phyloP scores from a whole-genome alignment of 2,888 invertebrate species.

The Clusia tigrina region DNA sequence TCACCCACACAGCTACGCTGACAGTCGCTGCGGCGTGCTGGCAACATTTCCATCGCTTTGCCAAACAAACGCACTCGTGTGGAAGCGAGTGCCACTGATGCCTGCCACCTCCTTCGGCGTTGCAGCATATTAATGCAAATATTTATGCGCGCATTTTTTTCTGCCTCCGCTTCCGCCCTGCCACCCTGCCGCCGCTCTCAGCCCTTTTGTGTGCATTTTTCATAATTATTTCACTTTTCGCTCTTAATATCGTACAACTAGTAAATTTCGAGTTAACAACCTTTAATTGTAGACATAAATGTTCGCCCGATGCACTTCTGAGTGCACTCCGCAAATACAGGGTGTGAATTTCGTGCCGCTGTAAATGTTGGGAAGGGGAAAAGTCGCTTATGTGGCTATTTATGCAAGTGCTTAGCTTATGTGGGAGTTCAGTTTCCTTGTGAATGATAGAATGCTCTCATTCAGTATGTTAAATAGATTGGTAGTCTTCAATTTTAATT shows the following conservation, averaged over 20 bases:
- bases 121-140: conserved; percentile 1
- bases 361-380: no score
- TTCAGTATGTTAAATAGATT: no score
- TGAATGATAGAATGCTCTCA: no score
- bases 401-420: no score
- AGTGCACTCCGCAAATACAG: neutral
- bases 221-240: conserved; percentile 27
- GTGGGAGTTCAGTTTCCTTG: no score
- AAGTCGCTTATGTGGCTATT: no score
- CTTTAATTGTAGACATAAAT: conserved; percentile 15
- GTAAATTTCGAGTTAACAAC: conserved; percentile 22
- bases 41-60: conserved; percentile 1
- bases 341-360: no score
- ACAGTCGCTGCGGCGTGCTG: neutral
- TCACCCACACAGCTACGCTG: neutral
- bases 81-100: conserved; percentile 29
- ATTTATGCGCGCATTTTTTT: conserved; percentile 10
- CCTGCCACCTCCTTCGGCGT: neutral
- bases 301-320: neutral
- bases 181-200: no score
- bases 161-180: conserved; percentile 12
- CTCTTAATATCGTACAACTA: conserved; percentile 13
- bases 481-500: no score
- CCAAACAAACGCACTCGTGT: conserved; percentile 24
- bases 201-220: conserved; percentile 23